Percentiles rank a stretch among this genome's conserved stretches.
Evolutionary conservation across 2,888 invertebrate species (phyloP).

Genomic region (Clunio marinus): DNA sequence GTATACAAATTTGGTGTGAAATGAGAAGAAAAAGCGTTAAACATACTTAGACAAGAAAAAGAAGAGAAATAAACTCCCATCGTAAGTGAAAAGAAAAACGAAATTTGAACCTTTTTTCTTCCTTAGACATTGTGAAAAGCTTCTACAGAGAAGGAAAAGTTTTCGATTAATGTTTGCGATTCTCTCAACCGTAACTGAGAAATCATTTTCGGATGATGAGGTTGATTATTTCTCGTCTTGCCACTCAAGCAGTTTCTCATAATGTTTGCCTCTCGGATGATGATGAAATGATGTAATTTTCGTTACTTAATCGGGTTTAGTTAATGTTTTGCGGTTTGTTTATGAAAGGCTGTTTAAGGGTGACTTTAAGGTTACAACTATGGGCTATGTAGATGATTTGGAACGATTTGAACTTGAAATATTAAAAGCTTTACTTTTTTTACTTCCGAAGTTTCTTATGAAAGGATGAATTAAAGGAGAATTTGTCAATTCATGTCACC

Average conservation of each 20-base stretch:
- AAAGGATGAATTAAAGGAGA: too few species aligned
- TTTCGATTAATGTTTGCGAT: conserved; percentile 19
- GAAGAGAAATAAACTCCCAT: not conserved
- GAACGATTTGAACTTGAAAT: too few species aligned
- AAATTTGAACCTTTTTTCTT: conserved; percentile 34
- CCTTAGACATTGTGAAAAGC: not conserved
- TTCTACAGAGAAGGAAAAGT: conserved; percentile 15
- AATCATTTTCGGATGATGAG: conserved; percentile 30
- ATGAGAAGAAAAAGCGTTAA: not conserved
- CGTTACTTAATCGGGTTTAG: conserved; percentile 5
- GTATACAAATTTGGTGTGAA: too few species aligned
- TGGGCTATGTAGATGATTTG: too few species aligned
- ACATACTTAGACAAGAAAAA: not conserved
- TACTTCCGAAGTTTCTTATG: too few species aligned
- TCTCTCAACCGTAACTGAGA: conserved; percentile 34
- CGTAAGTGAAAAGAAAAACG: not conserved
- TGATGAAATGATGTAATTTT: not conserved
- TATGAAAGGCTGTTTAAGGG: not conserved
- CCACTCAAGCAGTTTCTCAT: not conserved
- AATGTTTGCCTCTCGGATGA: not conserved
- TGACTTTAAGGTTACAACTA: too few species aligned
- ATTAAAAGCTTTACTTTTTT: too few species aligned
- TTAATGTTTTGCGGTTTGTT: conserved; percentile 19
- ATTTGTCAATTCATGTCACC: not conserved
- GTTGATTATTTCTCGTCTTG: conserved; percentile 19